Evolutionary conservation across 2,113 vertebrate genomes (phyloP).

Genomic region (Cisticola juncidis): DNA sequence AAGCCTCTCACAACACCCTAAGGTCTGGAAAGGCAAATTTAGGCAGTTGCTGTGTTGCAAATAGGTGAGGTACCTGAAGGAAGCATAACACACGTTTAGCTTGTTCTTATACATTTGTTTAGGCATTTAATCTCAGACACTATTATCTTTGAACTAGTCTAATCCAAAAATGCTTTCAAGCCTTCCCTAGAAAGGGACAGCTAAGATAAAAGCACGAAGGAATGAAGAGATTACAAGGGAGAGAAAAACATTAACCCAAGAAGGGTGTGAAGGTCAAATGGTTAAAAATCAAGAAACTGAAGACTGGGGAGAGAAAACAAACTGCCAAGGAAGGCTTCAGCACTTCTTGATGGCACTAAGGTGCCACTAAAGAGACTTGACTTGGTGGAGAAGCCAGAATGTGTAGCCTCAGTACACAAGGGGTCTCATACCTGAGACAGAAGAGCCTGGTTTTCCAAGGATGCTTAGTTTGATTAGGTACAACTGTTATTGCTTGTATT

Average conservation of each 20-base stretch:
- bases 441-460: not conserved
- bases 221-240: not conserved
- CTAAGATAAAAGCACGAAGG: not conserved
- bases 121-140: not conserved
- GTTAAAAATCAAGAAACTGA: not conserved
- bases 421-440: fast-evolving
- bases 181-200: not conserved
- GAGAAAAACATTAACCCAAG: not conserved
- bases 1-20: not conserved
- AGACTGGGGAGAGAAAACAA: not conserved
- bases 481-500: not conserved
- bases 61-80: not conserved
- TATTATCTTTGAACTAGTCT: not conserved
- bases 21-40: not conserved
- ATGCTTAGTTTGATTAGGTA: not conserved
- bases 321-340: not conserved
- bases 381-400: not conserved
- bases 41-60: not conserved
- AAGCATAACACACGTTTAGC: not conserved
- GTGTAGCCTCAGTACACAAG: not conserved
- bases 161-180: not conserved
- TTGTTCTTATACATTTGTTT: not conserved
- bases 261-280: not conserved
- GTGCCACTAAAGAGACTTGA: not conserved
- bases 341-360: not conserved